These are phyloP conservation scores for Papilio machaon DNA, from an alignment of 1,140 invertebrate genomes.

Conservation along the genomic window DNA sequence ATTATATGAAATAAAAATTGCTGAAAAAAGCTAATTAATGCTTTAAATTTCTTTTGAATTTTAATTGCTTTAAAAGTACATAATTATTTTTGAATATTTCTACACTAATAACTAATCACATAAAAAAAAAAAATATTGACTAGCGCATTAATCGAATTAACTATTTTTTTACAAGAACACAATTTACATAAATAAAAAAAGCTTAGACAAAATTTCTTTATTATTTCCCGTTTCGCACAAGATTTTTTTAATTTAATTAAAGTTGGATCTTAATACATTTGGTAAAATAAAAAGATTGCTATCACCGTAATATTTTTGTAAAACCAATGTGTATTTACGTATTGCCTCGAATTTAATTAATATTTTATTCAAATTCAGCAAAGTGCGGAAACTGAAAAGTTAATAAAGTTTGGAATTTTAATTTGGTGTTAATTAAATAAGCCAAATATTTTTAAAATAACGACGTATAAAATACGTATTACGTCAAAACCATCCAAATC, in stretches of 20 bases:
- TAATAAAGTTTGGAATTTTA: neutral
- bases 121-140: neutral
- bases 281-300: neutral
- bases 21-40: neutral
- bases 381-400: slow-evolving; percentile 12
- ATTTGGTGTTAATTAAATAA: slow-evolving; percentile 7
- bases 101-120: neutral
- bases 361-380: slow-evolving; percentile 18
- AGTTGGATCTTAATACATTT: neutral
- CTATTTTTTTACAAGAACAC: too few species aligned
- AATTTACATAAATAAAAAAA: too few species aligned
- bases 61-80: neutral
- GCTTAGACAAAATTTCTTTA: neutral
- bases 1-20: neutral
- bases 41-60: neutral
- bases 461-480: too few species aligned
- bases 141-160: neutral
- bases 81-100: neutral
- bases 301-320: neutral
- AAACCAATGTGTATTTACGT: slow-evolving; percentile 18
- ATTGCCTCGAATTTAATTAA: slow-evolving; percentile 30
- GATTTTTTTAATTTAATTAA: neutral
- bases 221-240: neutral
- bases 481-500: too few species aligned
- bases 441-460: neutral